Base-by-base conservation (phyloP, 2,113 vertebrate species). In the Campylomormyrus numenius region DNA sequence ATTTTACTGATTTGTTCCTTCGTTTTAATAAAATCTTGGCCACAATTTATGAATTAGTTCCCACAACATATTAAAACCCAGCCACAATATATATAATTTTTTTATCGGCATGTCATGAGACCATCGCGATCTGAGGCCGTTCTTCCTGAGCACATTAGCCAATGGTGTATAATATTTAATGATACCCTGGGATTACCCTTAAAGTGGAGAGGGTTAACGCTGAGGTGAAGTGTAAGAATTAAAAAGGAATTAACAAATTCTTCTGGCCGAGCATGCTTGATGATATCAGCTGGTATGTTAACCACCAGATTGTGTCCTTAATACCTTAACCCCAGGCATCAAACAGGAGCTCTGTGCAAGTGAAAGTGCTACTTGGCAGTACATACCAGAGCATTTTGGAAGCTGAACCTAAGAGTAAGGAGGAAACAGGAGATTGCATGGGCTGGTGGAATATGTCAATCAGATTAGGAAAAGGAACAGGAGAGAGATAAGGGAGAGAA, bases 231-330 rank as follows among this genome's bases (percentile, higher is more conserved):
- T 39, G 74, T 70, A 70, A 31, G 62, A 27, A 70, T 70, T 70
- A 70, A 70, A 70, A 70, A 70, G 62, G 62, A 70, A 70, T 70
- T 70, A 70, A 70, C n/a, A 70, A 70, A 27, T 19, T 80, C 74
- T 80, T 80, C 74, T 80, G 15, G 74, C 74, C 74, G 42, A 42
- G 74, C 35, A 19, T 17, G 13, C 35, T 17, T 80, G 74, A 19
- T 80, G 74, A 80, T 42, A 80, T 80, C 74, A 80, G 74, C 74
- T 80, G 74, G 74, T 80, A 42, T 39, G 74, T 35, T 80, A 42
- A 80, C 31, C 35, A 80, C 74, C 74, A 80, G 74, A 80, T 80
- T 80, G 74, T 80, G 74, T 80, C 74, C 74, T 80, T 80, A 80
- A 80, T 80, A 80, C 74, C 74, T 42, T 35, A 80, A 80, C 74